Evolutionary conservation across 2,113 vertebrate species (phyloP).

Genomic region (Sander lucioperca): DNA sequence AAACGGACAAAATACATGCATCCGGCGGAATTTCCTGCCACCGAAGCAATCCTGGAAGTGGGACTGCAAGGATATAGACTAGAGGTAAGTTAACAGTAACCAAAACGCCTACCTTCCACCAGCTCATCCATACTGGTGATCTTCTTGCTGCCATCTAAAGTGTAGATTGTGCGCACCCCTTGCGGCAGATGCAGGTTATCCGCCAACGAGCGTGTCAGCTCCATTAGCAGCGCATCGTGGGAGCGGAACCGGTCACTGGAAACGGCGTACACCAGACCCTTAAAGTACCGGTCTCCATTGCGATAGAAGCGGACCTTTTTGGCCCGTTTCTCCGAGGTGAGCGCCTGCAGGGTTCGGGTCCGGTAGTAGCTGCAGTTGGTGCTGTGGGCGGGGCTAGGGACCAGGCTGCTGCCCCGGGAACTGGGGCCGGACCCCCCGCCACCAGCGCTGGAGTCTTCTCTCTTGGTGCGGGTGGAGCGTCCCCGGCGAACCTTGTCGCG

Average conservation of each 20-base stretch:
- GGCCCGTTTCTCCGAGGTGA: constrained; percentile 96
- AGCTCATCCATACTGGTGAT: constrained; percentile 94
- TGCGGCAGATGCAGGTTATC: constrained; percentile 97
- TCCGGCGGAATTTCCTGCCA: too few relatives aligned
- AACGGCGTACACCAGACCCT: constrained; percentile 95
- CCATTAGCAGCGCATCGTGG: constrained; percentile 91
- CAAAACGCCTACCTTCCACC: constrained; percentile 88
- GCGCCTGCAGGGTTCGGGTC: constrained; percentile 96
- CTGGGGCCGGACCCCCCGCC: constrained; percentile 84
- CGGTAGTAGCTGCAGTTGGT: constrained; percentile 99
- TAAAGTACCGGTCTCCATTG: constrained; percentile 98
- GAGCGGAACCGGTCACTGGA: constrained; percentile 94
- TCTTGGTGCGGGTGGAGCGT: constrained; percentile 80
- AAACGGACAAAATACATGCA: too few relatives aligned
- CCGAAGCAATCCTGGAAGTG: too few relatives aligned
- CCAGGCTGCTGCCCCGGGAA: constrained; percentile 91
- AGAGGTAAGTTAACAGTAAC: too few relatives aligned
- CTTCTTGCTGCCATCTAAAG: constrained; percentile 91
- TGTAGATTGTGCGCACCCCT: constrained; percentile 95
- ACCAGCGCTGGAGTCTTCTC: constrained; percentile 74
- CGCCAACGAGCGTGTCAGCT: constrained; percentile 92
- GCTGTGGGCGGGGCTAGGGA: constrained; percentile 97
- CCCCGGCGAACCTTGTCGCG: constrained; percentile 91
- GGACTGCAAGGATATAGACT: too few relatives aligned
- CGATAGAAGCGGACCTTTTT: constrained; percentile 97